phyloP scores from a whole-genome alignment of 2,113 vertebrate genomes.

The Crotalus helleri region DNA sequence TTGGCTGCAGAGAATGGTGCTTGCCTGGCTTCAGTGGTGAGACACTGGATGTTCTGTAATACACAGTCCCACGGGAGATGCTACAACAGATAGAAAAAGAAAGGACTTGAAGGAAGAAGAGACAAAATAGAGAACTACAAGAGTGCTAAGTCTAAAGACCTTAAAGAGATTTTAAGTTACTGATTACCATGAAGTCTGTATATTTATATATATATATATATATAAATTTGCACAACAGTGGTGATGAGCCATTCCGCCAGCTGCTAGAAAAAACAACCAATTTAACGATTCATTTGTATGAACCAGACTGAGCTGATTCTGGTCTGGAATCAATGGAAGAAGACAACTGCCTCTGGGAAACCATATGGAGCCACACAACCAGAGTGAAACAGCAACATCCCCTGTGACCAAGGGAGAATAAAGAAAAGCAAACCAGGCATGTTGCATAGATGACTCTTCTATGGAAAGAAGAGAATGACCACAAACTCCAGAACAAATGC shows the following conservation, averaged over 20 bases:
- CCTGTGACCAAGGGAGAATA: background rate
- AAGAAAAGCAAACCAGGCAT: background rate
- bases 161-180: background rate
- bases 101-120: background rate
- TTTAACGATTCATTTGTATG: background rate
- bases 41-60: background rate
- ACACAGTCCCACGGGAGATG: background rate
- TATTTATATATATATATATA: background rate
- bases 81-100: background rate
- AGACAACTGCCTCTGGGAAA: background rate
- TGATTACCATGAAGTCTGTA: background rate
- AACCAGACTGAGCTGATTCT: background rate
- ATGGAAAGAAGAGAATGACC: background rate
- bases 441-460: background rate
- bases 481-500: background rate
- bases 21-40: background rate
- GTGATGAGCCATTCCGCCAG: background rate
- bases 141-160: background rate
- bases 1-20: background rate
- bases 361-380: background rate
- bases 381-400: background rate
- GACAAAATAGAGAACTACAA: background rate
- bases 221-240: background rate
- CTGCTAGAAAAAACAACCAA: background rate
- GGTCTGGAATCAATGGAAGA: background rate